These are phyloP conservation scores for Gephyroberyx darwinii DNA, from an alignment of 2,797 vertebrate species.

Conservation along the genomic window DNA sequence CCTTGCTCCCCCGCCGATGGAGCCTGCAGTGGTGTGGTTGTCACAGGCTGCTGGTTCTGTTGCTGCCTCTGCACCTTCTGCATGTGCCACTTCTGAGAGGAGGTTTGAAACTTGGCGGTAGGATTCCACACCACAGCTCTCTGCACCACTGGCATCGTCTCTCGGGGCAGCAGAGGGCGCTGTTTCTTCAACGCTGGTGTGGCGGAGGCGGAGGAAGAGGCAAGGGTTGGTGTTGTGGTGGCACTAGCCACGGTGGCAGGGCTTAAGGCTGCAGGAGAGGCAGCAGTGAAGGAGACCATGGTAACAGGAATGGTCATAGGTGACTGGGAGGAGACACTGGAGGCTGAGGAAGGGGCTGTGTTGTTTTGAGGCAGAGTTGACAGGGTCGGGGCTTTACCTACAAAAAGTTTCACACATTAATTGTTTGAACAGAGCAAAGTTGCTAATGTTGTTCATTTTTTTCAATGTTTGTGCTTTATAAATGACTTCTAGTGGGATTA, in stretches of 20 bases:
- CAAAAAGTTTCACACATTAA: conserved; percentile 10
- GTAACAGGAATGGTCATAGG: conserved; percentile 81
- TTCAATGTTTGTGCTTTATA: background rate
- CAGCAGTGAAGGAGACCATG: conserved; percentile 80
- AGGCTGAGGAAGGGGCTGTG: conserved; percentile 76
- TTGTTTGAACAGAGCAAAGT: background rate
- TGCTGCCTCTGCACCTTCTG: conserved; percentile 96
- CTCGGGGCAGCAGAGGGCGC: conserved; percentile 94
- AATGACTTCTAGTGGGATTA: background rate
- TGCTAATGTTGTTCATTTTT: background rate
- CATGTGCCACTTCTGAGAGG: conserved; percentile 99
- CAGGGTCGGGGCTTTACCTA: conserved; percentile 86
- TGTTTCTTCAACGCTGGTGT: conserved; percentile 90
- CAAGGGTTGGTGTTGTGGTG: conserved; percentile 56
- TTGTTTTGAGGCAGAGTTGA: conserved; percentile 83
- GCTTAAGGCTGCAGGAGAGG: conserved; percentile 79
- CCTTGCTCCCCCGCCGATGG: conserved; percentile 65
- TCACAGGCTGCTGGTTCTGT: conserved; percentile 85
- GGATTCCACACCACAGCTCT: conserved; percentile 95
- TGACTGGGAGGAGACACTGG: conserved; percentile 83
- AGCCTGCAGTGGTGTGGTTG: conserved; percentile 57
- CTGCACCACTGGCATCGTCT: conserved; percentile 93
- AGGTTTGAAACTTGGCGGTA: conserved; percentile 94
- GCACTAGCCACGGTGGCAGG: conserved; percentile 63
- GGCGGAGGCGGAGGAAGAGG: conserved; percentile 63